Base-by-base conservation (phyloP, 2,797 vertebrate species). In the Ammospiza maritima region DNA sequence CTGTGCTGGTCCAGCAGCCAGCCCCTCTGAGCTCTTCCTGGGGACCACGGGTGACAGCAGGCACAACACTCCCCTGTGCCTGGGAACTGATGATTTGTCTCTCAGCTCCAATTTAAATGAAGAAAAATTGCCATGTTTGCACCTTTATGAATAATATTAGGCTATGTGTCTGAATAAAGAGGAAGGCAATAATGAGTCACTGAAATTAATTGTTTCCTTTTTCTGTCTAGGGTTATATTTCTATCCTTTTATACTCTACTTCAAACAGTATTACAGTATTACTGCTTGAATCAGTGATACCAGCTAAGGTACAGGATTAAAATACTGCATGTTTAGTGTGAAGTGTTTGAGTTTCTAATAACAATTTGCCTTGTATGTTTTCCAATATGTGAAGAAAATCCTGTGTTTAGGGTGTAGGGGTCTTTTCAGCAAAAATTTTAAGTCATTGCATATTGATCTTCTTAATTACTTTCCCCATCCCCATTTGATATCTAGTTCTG, bases 141-240 rank as follows among this genome's bases (percentile, higher is more conserved):
- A 76, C 44, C 32, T 84, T 48, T 62, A 56, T 64, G 83, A 88
- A 48, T 64, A 72, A 72, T 23, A 42, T 26, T 62, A 30, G 25
- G 14, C 25, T 90, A 75, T 93, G 48, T 85, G 48, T 50, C 62
- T 74, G 73, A 45, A 36, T 75, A 57, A 86, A 86, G 66, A 75
- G 25, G 26, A 78, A 82, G 36, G 40, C 25, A 84, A 60, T 71
- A 87, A 71, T 38, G 62, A 65, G 69, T 70, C 50, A 64, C 11
- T 70, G 70, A 78, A 93, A 84, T 48, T 2, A 88, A 72, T 88
- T 38, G 56, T 79, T 93, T 64, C 19, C 36, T 54, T 91, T 85
- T 82, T 78, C 51, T 70, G n/a, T 64, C 76, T 56, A 34, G 30
- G 57, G 14, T 80, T 89, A 6, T 89, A 7, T 88, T 87, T 76